phyloP scores from a whole-genome alignment of 2,113 vertebrate genomes.

The Romanogobio albipinnatus region DNA sequence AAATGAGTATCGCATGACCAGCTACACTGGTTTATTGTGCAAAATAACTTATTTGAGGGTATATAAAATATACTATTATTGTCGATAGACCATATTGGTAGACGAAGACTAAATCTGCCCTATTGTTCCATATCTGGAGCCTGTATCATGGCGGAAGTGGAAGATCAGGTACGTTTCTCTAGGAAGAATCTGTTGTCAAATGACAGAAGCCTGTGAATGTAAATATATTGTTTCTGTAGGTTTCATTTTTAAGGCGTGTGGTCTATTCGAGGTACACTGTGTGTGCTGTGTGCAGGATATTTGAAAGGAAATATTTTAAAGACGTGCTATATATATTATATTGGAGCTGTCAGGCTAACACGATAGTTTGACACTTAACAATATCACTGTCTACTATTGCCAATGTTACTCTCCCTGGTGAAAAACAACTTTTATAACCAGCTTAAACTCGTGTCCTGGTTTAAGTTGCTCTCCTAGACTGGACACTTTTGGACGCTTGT shows the following conservation, averaged over 20 bases:
- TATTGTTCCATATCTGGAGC: neutral
- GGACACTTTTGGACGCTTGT: neutral
- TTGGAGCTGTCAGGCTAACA: neutral
- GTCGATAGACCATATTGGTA: neutral
- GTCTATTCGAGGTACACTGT: neutral
- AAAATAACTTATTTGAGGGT: neutral
- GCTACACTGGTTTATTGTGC: neutral
- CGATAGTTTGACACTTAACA: neutral
- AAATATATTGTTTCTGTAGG: neutral
- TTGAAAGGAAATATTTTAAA: neutral
- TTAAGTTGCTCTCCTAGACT: neutral
- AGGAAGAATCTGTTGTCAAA: neutral
- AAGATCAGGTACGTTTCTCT: constrained; percentile 78
- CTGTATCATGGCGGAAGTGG: constrained; percentile 84
- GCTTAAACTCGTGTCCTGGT: neutral
- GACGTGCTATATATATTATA: no score
- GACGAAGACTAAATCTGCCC: neutral
- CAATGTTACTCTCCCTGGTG: neutral
- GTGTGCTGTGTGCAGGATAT: neutral
- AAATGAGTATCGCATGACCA: constrained; percentile 10
- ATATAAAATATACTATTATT: neutral
- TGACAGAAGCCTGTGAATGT: neutral
- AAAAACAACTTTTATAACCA: neutral
- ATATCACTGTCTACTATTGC: neutral
- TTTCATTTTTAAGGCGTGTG: neutral